phyloP scores from a whole-genome alignment of 2,113 vertebrate genomes.

The Bagarius yarrelli region DNA sequence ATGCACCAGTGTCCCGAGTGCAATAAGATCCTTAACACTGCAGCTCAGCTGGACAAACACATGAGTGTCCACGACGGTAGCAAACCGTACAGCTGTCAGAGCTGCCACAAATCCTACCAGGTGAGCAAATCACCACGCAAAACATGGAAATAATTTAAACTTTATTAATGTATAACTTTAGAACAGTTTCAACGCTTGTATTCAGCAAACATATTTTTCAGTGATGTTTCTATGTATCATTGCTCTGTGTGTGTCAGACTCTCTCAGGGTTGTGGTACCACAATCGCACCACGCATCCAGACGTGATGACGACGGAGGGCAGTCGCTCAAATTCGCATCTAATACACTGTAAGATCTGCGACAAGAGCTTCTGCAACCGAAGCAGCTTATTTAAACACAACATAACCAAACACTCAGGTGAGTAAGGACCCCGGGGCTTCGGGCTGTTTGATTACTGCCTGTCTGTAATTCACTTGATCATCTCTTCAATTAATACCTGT shows the following conservation, averaged over 20 bases:
- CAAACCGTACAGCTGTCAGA: conserved; percentile 87
- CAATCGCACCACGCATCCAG: conserved; percentile 84
- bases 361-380: conserved; percentile 77
- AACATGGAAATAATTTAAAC: background rate
- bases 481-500: too few relatives aligned
- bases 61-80: conserved; percentile 71
- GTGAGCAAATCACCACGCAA: conserved; percentile 36
- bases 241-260: conserved; percentile 72
- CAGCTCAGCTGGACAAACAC: conserved; percentile 78
- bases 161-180: background rate
- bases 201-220: background rate
- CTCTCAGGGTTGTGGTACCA: conserved; percentile 93
- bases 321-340: conserved; percentile 75
- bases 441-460: background rate
- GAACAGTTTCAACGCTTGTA: background rate
- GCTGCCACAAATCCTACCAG: conserved; percentile 88
- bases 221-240: background rate
- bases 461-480: background rate
- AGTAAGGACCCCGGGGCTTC: background rate
- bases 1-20: conserved; percentile 83
- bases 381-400: conserved; percentile 76
- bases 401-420: conserved; percentile 78
- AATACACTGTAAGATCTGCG: conserved; percentile 81
- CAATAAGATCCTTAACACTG: conserved; percentile 77
- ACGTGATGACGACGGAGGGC: conserved; percentile 79